Evolutionary conservation across 1,140 invertebrate genomes (phyloP), one percentile per base, ranked within the genome.

Genomic region (Alviniconcha marisindica): DNA sequence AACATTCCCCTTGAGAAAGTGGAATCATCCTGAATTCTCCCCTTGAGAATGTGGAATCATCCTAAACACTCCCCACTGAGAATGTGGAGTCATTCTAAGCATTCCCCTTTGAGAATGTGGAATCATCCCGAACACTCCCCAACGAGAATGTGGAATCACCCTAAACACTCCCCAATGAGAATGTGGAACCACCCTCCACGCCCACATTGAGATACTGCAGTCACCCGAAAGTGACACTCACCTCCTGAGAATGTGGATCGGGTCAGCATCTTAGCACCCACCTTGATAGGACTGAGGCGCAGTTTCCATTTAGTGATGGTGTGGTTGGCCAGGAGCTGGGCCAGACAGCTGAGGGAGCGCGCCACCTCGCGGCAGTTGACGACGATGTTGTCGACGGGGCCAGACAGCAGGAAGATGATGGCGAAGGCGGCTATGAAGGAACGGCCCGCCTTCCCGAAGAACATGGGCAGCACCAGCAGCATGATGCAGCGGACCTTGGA

Each of bases 361-460:
- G 87, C 85, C 1, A 90, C 80, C 51, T 91, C 90, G 60, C 88
- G 82, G 18, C 56, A 81, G 80, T 84, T 85, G 73, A 18, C 51
- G 18, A 85, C 44, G 36, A 85, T 83, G 78, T 85, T 85, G 15
- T 36, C 66, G 71, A 85, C 79, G 40, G 84, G 84, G 82, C 91
- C 91, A 44, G 87, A 33, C 24, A 92, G 81, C 0, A 92, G 82
- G 74, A 84, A 88, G 18, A 85, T 81, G 21, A 92, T 81, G 18
- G 89, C 89, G 79, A 91, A 87, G 1, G 90, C 87, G 2, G 84
- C 80, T 5, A 92, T 82, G 83, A 89, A 89, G 4, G 89, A 87
- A 0, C 91, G 83, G 3, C 91, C 91, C 0, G 85, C 85, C 78
- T 88, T 90, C 2, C 89, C 87, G 60, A 89, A 89, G 69, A 91